A percentile compares a stretch with the other conserved stretches of the same genome.
Evolutionary conservation across 2,797 vertebrate genomes (phyloP).

Genomic region (Phoebastria nigripes): DNA sequence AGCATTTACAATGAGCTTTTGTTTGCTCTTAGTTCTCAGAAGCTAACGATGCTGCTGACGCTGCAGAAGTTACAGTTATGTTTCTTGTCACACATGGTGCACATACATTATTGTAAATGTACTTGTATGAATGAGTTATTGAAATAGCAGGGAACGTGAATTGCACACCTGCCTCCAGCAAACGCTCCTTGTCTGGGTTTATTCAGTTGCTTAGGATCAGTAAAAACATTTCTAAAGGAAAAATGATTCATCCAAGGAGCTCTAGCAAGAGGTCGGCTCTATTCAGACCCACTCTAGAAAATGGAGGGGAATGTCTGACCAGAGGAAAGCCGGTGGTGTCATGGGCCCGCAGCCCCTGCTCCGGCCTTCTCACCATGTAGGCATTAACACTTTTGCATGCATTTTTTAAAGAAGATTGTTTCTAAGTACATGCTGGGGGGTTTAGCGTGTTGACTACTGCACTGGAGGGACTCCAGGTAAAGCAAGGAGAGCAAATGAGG

Average conservation of each 20-base stretch:
- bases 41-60: background rate
- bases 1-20: background rate
- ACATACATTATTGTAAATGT: background rate
- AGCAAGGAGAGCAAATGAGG: background rate
- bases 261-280: background rate
- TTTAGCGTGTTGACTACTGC: background rate
- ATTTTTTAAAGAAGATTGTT: background rate
- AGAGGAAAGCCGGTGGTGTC: background rate
- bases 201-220: background rate
- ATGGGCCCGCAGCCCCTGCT: background rate
- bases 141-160: background rate
- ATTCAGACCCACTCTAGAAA: background rate
- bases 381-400: fast-evolving
- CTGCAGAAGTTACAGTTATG: background rate
- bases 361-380: background rate
- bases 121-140: background rate
- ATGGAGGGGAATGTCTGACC: background rate
- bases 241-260: background rate
- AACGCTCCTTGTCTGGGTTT: background rate
- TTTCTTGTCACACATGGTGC: background rate
- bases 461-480: background rate
- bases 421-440: background rate
- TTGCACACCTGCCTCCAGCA: background rate
- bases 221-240: background rate
- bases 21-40: background rate